phyloP scores from a whole-genome alignment of 2,888 invertebrate genomes.

The Ditula angustiorana region DNA sequence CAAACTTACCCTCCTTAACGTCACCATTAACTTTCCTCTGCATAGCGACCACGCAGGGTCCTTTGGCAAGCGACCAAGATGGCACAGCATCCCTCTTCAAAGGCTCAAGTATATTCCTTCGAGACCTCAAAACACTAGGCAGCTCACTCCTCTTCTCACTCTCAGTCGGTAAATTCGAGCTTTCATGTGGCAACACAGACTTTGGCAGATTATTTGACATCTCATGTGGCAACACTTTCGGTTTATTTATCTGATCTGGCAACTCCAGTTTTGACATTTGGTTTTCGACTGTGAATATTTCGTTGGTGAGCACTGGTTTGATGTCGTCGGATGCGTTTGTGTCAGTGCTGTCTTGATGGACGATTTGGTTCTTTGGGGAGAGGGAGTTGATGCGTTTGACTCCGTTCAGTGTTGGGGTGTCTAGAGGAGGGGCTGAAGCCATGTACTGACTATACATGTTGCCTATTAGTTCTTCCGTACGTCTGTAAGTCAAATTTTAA shows the following conservation, averaged over 20 bases:
- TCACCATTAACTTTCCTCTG: conserved; percentile 56
- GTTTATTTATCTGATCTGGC: conserved; percentile 38
- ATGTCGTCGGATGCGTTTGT: conserved; percentile 77
- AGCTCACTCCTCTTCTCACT: conserved; percentile 57
- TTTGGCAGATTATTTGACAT: conserved; percentile 38
- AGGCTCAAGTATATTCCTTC: conserved; percentile 76
- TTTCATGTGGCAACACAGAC: conserved; percentile 55
- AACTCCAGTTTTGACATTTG: conserved; percentile 69
- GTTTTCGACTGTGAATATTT: conserved; percentile 72
- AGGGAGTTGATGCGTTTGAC: conserved; percentile 60
- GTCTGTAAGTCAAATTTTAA: too few relatives aligned
- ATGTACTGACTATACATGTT: conserved; percentile 83
- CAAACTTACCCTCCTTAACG: conserved; percentile 50
- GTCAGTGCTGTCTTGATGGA: conserved; percentile 72
- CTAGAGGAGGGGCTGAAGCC: conserved; percentile 74
- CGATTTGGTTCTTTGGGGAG: conserved; percentile 58
- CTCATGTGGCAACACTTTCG: conserved; percentile 27
- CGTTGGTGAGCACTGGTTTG: conserved; percentile 62
- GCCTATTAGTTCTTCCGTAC: conserved; percentile 87
- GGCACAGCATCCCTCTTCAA: conserved; percentile 71
- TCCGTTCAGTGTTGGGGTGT: conserved; percentile 65
- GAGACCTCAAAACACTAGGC: conserved; percentile 66
- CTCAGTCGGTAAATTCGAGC: conserved; percentile 34
- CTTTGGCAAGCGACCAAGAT: conserved; percentile 78
- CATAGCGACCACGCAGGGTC: conserved; percentile 73